phyloP scores from a whole-genome alignment of 2,888 invertebrate genomes.

The Drosophila setosimentum region DNA sequence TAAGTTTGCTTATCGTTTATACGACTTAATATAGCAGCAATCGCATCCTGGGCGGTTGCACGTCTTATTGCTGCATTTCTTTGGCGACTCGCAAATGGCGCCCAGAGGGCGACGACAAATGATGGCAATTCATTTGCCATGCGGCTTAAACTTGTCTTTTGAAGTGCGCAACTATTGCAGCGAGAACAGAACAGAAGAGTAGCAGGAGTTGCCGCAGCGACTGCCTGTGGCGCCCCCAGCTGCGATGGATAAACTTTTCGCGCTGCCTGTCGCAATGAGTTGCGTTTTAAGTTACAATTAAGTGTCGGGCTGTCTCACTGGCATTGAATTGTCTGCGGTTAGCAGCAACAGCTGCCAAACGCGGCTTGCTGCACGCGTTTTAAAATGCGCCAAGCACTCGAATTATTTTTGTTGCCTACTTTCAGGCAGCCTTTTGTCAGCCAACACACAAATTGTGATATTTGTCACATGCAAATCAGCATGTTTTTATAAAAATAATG shows the following conservation, averaged over 20 bases:
- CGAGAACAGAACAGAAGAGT: not conserved
- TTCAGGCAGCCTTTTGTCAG: not conserved
- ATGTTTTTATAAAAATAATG: not conserved
- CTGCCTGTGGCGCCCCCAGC: constrained; percentile 26
- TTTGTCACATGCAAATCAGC: not conserved
- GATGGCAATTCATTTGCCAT: constrained; percentile 75
- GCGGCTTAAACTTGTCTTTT: constrained; percentile 63
- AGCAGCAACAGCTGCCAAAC: constrained; percentile 3
- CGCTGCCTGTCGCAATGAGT: constrained; percentile 62
- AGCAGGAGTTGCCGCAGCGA: constrained; percentile 16
- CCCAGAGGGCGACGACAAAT: constrained; percentile 64
- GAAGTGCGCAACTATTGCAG: constrained; percentile 56
- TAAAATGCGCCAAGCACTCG: constrained; percentile 16
- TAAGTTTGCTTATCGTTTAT: constrained; percentile 59
- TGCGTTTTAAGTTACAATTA: constrained; percentile 76
- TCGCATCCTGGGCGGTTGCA: constrained; percentile 11
- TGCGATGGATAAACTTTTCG: constrained; percentile 57
- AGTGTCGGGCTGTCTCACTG: constrained; percentile 45
- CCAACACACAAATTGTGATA: not conserved
- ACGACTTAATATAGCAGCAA: constrained; percentile 27
- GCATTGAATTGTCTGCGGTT: constrained; percentile 31
- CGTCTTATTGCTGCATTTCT: constrained; percentile 16
- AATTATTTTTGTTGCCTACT: constrained; percentile 19
- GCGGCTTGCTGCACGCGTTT: constrained; percentile 12
- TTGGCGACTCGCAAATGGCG: constrained; percentile 41